phyloP scores from a whole-genome alignment of 2,113 vertebrate genomes.

The Sphaerodactylus townsendi region DNA sequence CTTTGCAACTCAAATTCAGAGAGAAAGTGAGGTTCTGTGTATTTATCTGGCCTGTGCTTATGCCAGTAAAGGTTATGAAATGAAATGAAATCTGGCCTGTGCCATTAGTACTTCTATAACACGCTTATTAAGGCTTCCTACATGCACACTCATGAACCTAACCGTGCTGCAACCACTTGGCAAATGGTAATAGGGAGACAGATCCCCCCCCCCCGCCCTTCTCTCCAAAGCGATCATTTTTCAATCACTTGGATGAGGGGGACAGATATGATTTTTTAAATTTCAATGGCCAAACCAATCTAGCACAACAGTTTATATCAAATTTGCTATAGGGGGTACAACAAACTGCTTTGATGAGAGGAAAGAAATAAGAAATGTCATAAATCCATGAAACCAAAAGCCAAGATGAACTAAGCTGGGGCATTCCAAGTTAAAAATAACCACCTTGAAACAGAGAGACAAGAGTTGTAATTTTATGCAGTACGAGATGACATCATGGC shows the following conservation, averaged over 20 bases:
- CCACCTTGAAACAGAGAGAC: constrained; percentile 69
- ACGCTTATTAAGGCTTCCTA: not conserved
- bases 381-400: constrained; percentile 61
- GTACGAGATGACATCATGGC: constrained; percentile 80
- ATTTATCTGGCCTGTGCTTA: not conserved
- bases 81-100: no score
- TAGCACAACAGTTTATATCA: constrained; percentile 20
- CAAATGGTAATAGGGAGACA: not conserved
- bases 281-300: not conserved
- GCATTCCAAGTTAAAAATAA: constrained; percentile 75
- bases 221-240: not conserved
- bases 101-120: not conserved
- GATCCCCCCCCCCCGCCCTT: not conserved
- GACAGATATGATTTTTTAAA: no score
- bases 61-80: no score
- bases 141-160: not conserved
- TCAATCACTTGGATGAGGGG: not conserved
- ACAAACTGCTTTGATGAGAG: constrained; percentile 52
- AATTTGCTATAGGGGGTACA: constrained; percentile 43
- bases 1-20: not conserved
- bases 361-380: constrained; percentile 41
- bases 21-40: not conserved
- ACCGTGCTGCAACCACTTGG: constrained; percentile 4
- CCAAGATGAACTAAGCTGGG: constrained; percentile 61
- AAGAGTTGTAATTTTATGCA: constrained; percentile 77